Percentiles rank a stretch among this genome's conserved stretches.
Conservation (phyloP, 2,797 vertebrate genomes). For the Typhlichthys eigenmanni region DNA sequence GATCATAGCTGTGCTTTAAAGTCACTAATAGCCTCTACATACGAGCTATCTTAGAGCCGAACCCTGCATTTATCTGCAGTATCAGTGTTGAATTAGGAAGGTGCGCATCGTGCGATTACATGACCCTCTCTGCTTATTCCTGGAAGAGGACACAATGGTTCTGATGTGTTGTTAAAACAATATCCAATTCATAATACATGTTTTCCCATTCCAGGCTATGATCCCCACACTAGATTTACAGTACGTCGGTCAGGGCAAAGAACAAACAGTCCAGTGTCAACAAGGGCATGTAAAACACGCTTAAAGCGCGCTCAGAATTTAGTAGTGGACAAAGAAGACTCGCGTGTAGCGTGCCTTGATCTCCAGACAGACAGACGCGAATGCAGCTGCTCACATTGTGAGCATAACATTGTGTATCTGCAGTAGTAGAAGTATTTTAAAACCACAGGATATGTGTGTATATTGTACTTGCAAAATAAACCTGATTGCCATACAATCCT, state of each 20-base stretch:
- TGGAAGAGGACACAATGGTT: background rate
- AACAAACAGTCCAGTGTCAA: background rate
- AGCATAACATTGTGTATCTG: no score
- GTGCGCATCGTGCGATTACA: background rate
- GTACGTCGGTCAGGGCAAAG: background rate
- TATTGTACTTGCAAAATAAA: no score
- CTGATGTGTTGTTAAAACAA: background rate
- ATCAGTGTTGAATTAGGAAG: background rate
- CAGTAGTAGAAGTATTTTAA: no score
- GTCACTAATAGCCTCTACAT: constrained; percentile 19
- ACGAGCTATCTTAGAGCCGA: constrained; percentile 7
- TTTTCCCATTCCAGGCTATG: background rate
- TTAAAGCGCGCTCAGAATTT: background rate
- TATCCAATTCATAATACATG: background rate
- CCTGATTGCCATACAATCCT: no score
- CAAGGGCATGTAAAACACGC: background rate
- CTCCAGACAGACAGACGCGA: constrained; percentile 13
- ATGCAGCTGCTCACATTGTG: constrained; percentile 15
- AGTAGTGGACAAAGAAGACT: background rate
- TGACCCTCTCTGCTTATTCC: background rate
- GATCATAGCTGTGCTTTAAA: constrained; percentile 20
- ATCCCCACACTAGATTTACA: background rate
- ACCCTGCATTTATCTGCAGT: background rate
- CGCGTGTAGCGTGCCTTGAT: background rate
- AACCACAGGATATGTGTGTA: no score